Conservation (phyloP, 2,888 invertebrate genomes). For the Meiosimyza platycephala region DNA sequence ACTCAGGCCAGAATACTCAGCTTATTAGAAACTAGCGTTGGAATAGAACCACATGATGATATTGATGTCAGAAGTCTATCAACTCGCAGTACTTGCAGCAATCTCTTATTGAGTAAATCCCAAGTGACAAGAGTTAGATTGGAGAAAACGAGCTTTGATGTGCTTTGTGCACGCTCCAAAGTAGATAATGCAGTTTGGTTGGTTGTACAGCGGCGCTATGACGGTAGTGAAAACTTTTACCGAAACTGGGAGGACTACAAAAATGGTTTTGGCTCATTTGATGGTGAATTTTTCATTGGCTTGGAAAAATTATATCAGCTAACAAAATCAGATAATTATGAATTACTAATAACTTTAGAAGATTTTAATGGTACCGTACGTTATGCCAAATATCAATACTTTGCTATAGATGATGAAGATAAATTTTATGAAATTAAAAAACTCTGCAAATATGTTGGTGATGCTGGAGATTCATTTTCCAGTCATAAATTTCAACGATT, state of each 20-base stretch:
- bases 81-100: no score
- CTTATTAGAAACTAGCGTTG: no score
- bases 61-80: no score
- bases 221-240: conserved; percentile 49
- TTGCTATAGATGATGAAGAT: conserved; percentile 48
- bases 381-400: conserved; percentile 49
- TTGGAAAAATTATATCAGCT: conserved; percentile 49
- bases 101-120: no score
- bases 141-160: no score
- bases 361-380: conserved; percentile 41
- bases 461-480: conserved; percentile 50
- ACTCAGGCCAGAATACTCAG: no score
- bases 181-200: conserved; percentile 42
- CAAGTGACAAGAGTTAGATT: no score
- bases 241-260: conserved; percentile 49
- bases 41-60: no score
- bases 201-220: conserved; percentile 48
- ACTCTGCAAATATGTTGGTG: conserved; percentile 47
- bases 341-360: conserved; percentile 46
- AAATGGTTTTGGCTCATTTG: conserved; percentile 47
- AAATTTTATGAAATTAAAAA: conserved; percentile 49
- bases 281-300: conserved; percentile 52
- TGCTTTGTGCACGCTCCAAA: no score
- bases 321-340: conserved; percentile 43
- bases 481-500: conserved; percentile 52